Conservation (phyloP, 2,797 vertebrate genomes). For the Ceryle rudis region DNA sequence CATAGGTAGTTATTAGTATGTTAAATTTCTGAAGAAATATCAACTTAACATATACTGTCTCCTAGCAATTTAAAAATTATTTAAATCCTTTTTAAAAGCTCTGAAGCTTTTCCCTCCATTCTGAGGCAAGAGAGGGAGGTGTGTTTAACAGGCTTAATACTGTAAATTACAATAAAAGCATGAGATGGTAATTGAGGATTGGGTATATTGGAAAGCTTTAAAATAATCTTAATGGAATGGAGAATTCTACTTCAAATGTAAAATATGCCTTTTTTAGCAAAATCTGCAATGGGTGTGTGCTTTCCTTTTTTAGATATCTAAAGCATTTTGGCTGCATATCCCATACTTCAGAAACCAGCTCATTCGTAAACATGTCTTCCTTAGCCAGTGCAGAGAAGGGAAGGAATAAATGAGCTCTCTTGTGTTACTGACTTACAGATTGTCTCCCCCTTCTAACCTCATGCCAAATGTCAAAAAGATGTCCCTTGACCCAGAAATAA, state of each 20-base stretch:
- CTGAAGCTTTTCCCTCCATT: neutral
- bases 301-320: neutral
- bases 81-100: neutral
- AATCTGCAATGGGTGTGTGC: neutral
- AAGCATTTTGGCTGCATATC: neutral
- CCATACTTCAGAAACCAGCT: neutral
- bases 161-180: constrained; percentile 8
- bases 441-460: neutral
- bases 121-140: neutral
- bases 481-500: neutral
- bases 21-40: neutral
- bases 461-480: neutral
- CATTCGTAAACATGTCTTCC: neutral
- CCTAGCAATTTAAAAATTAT: neutral
- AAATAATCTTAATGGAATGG: neutral
- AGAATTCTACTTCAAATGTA: neutral
- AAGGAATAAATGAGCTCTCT: neutral
- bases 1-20: neutral
- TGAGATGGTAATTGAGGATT: neutral
- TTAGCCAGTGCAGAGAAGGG: neutral
- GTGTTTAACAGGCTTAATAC: neutral
- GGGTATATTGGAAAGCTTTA: constrained; percentile 10
- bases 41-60: neutral
- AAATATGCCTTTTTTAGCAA: neutral
- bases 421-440: neutral